These are phyloP conservation scores for Saccopteryx leptura DNA, from an alignment of 2,113 vertebrate genomes.

Conservation along the genomic window DNA sequence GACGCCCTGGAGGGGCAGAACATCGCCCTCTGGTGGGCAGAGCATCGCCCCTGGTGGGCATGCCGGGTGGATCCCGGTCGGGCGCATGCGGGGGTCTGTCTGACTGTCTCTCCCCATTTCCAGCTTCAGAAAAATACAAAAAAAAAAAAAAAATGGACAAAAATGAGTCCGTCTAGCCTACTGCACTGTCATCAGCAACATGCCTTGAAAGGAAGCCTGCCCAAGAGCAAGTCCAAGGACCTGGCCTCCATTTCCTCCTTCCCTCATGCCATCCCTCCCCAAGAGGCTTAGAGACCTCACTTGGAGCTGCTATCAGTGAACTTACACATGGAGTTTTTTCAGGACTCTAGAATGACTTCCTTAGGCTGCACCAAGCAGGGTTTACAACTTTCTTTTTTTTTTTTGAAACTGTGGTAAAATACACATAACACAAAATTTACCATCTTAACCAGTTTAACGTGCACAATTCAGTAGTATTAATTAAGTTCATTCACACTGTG, in stretches of 20 bases:
- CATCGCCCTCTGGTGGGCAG: too few relatives aligned
- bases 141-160: too few relatives aligned
- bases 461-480: not conserved
- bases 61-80: too few relatives aligned
- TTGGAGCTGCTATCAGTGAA: not conserved
- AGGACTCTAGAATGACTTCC: not conserved
- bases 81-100: too few relatives aligned
- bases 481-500: not conserved
- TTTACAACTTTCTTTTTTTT: not conserved
- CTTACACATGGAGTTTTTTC: not conserved
- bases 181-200: not conserved
- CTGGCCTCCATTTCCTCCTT: not conserved
- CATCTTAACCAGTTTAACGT: not conserved
- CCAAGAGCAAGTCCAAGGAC: not conserved
- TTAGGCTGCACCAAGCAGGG: not conserved
- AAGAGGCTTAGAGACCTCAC: not conserved
- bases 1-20: too few relatives aligned
- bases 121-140: too few relatives aligned
- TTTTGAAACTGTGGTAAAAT: not conserved
- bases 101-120: too few relatives aligned
- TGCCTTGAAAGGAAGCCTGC: not conserved
- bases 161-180: not conserved
- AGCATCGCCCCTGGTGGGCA: too few relatives aligned
- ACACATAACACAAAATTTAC: not conserved
- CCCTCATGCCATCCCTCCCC: too few relatives aligned